A percentile compares a stretch with the other conserved stretches of the same genome.
phyloP scores from a whole-genome alignment of 1,140 invertebrate genomes.

The Drosophila ficusphila region DNA sequence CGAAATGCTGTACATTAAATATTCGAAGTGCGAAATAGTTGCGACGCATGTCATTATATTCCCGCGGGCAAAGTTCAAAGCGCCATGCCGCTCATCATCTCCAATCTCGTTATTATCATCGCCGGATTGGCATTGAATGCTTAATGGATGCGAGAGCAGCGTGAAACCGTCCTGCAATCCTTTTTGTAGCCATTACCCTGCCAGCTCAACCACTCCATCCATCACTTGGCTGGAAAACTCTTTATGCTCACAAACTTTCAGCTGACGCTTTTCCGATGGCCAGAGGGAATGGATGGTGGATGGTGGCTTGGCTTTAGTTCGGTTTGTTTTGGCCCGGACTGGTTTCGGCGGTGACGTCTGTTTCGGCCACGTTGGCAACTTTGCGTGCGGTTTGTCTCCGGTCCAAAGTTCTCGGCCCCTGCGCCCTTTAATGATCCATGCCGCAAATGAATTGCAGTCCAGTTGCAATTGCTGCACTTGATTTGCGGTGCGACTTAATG shows the following conservation, averaged over 20 bases:
- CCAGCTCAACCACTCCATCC: slow-evolving; percentile 29
- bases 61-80: slow-evolving; percentile 36
- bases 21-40: slow-evolving; percentile 54
- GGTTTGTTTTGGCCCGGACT: slow-evolving; percentile 32
- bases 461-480: slow-evolving; percentile 79
- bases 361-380: slow-evolving; percentile 73
- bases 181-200: slow-evolving; percentile 1
- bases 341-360: slow-evolving; percentile 68
- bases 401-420: slow-evolving; percentile 18
- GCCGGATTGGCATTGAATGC: slow-evolving; percentile 44
- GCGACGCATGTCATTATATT: slow-evolving; percentile 8
- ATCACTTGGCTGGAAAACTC: slow-evolving; percentile 35
- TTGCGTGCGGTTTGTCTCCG: slow-evolving; percentile 73
- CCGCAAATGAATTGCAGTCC: slow-evolving; percentile 75
- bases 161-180: slow-evolving; percentile 20
- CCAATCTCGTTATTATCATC: slow-evolving; percentile 6
- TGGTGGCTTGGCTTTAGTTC: background rate
- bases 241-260: slow-evolving; percentile 51
- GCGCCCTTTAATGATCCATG: slow-evolving; percentile 42
- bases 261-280: slow-evolving; percentile 28
- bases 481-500: slow-evolving; percentile 75
- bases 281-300: background rate
- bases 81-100: slow-evolving; percentile 25
- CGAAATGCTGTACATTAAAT: slow-evolving; percentile 48
- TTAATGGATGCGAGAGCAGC: slow-evolving; percentile 62